Evolutionary conservation across 1,140 invertebrate species (phyloP).

Genomic region (Drosophila biarmipes): DNA sequence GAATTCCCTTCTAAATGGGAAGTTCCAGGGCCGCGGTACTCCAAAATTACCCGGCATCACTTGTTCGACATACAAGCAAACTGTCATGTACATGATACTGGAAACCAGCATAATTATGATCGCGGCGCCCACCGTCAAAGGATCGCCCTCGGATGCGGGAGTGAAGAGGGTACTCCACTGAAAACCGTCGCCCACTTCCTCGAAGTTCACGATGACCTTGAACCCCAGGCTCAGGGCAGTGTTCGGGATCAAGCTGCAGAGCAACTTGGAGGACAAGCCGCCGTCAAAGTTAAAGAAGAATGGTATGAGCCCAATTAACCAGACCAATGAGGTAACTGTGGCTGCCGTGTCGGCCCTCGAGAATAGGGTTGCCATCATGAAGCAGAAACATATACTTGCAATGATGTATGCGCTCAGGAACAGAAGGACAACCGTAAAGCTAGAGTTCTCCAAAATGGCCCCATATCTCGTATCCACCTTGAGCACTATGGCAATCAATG

Average conservation of each 20-base stretch:
- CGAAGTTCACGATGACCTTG: constrained; percentile 86
- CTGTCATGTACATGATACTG: constrained; percentile 87
- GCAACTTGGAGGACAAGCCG: constrained; percentile 85
- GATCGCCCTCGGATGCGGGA: constrained; percentile 89
- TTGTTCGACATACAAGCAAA: constrained; percentile 91
- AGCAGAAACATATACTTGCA: constrained; percentile 87
- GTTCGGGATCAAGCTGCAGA: constrained; percentile 88
- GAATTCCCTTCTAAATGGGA: constrained; percentile 88
- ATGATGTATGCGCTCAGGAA: constrained; percentile 86
- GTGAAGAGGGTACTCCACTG: constrained; percentile 90
- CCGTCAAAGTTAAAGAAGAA: constrained; percentile 88
- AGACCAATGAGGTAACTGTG: constrained; percentile 87
- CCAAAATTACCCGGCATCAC: constrained; percentile 90
- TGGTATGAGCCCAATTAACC: constrained; percentile 90
- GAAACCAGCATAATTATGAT: constrained; percentile 89
- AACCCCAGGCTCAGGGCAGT: constrained; percentile 92
- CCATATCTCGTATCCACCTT: no score
- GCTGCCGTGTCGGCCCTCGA: constrained; percentile 86
- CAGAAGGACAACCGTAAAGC: constrained; percentile 61
- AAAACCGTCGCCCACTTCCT: constrained; percentile 65
- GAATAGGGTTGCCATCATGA: constrained; percentile 88
- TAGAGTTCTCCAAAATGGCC: no score
- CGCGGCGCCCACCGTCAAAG: constrained; percentile 88
- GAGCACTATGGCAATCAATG: constrained; percentile 85
- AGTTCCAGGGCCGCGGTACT: constrained; percentile 90